phyloP scores from a whole-genome alignment of 1,140 invertebrate genomes.

The Bombus confusus region DNA sequence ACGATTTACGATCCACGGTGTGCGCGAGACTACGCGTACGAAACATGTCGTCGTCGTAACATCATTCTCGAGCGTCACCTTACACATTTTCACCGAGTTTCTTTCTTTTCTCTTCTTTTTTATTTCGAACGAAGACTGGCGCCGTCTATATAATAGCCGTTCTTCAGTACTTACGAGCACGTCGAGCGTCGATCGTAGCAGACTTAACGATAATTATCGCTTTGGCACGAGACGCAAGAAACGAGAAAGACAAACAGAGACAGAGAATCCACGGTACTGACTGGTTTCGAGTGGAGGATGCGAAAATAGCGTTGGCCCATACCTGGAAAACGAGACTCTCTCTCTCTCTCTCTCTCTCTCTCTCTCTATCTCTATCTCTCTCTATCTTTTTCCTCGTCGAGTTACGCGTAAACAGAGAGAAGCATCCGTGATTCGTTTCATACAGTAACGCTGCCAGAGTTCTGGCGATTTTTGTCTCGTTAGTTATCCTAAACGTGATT shows the following conservation, averaged over 20 bases:
- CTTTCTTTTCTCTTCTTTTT: not conserved
- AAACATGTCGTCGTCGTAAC: too few species aligned
- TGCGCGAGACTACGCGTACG: not conserved
- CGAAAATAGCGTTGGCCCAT: constrained; percentile 52
- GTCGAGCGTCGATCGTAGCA: constrained; percentile 12
- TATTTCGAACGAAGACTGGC: constrained; percentile 23
- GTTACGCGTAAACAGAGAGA: not conserved
- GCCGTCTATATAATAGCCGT: not conserved
- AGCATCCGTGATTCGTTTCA: too few species aligned
- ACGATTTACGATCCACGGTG: not conserved
- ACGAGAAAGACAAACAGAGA: constrained; percentile 9
- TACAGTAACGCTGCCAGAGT: too few species aligned
- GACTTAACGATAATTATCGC: constrained; percentile 31
- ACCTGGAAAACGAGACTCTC: constrained; percentile 31
- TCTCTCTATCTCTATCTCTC: not conserved
- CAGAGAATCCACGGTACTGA: not conserved
- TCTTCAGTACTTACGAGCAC: not conserved
- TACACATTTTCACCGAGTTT: not conserved
- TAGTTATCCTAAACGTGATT: too few species aligned
- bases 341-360: not conserved
- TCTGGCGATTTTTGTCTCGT: too few species aligned
- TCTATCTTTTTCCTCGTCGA: not conserved
- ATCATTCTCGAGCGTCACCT: not conserved
- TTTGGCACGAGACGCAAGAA: constrained; percentile 29
- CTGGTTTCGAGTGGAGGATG: constrained; percentile 13